Conservation (phyloP, 2,797 vertebrate genomes). For the Acipenser transmontanus region DNA sequence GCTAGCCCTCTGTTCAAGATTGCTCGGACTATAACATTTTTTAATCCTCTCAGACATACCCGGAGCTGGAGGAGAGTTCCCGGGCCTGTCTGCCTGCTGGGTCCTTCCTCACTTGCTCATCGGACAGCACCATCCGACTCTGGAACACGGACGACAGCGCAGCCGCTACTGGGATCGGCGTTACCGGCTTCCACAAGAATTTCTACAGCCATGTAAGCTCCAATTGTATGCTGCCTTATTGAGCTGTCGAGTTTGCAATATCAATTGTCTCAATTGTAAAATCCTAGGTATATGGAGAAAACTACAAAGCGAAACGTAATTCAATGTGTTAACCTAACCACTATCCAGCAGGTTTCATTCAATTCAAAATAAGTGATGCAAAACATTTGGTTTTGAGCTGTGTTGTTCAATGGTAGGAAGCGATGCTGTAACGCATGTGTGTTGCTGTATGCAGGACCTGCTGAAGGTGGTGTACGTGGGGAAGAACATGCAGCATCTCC, state of each 20-base stretch:
- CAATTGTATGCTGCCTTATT: no score
- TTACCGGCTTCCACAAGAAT: conserved; percentile 27
- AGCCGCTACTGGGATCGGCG: not conserved
- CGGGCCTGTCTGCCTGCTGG: conserved; percentile 54
- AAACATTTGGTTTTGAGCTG: not conserved
- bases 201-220: conserved; percentile 57
- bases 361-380: no score
- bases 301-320: no score
- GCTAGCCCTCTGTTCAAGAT: no score
- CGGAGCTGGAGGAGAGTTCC: conserved; percentile 49
- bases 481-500: conserved; percentile 59
- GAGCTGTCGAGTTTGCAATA: no score
- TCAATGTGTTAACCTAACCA: no score
- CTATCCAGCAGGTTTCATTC: no score
- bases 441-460: conserved; percentile 57
- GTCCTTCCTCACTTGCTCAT: conserved; percentile 83
- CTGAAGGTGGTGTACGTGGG: conserved; percentile 70
- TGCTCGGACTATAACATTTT: no score
- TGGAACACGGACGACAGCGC: conserved; percentile 55
- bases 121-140: conserved; percentile 79
- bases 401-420: no score
- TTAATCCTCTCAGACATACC: conserved; percentile 64
- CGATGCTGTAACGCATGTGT: conserved; percentile 1
- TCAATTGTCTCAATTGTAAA: no score
- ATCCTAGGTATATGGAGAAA: no score